These are phyloP conservation scores for Tangara arthus DNA, from an alignment of 2,797 vertebrate genomes.

Conservation along the genomic window DNA sequence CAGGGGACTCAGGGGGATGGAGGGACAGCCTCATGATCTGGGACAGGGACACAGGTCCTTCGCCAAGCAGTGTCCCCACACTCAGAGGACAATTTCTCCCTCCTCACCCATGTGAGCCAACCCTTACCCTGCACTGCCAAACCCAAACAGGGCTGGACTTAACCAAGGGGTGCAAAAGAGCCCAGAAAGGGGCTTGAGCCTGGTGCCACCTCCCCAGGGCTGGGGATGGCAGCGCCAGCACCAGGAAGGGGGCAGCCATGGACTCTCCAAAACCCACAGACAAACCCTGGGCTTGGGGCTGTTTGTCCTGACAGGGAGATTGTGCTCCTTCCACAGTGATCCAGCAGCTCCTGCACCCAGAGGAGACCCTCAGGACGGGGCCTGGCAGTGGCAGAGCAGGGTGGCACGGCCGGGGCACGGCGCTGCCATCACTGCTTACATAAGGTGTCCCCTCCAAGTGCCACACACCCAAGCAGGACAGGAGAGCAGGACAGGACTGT, in stretches of 20 bases:
- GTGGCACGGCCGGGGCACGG: background rate
- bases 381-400: background rate
- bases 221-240: rapidly evolving
- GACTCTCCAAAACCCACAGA: background rate
- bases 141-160: background rate
- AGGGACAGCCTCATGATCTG: background rate
- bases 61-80: rapidly evolving
- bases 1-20: background rate
- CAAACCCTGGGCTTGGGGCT: background rate
- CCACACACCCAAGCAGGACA: rapidly evolving
- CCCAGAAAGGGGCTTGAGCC: background rate
- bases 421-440: background rate
- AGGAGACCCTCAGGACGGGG: background rate
- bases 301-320: rapidly evolving
- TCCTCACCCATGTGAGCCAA: rapidly evolving
- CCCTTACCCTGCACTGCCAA: rapidly evolving
- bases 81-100: background rate
- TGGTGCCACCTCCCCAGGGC: background rate
- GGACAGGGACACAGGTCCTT: background rate
- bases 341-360: background rate
- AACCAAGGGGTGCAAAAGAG: background rate
- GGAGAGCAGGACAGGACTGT: background rate
- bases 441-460: background rate
- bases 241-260: rapidly evolving
- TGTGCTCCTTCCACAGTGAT: rapidly evolving